These are phyloP conservation scores for Plestiodon gilberti DNA, from an alignment of 2,113 vertebrate species.

Conservation along the genomic window DNA sequence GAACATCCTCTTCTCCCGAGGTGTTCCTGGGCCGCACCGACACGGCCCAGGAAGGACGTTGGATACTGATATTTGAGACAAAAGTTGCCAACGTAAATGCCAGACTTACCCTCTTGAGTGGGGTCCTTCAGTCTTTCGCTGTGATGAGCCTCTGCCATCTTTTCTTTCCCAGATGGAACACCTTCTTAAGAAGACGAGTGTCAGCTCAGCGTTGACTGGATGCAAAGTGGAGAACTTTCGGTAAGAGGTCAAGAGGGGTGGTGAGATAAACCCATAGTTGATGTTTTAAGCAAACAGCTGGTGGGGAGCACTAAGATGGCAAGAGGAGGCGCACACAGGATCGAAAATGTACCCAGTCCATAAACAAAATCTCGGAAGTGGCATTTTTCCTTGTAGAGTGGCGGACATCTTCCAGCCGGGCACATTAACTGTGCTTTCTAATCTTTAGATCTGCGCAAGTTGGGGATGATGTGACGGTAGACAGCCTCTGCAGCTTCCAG, in stretches of 20 bases:
- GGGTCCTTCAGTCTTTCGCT: too few relatives aligned
- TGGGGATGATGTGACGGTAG: not conserved
- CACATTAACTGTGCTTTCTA: too few relatives aligned
- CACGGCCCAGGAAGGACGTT: too few relatives aligned
- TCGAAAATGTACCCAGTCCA: too few relatives aligned
- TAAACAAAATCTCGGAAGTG: not conserved
- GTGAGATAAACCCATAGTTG: accelerated
- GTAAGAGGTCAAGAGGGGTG: not conserved
- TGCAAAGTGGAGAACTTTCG: slow-evolving; percentile 21
- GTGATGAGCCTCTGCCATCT: too few relatives aligned
- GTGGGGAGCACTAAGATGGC: not conserved
- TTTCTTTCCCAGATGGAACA: slow-evolving; percentile 19
- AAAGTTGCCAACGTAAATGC: too few relatives aligned
- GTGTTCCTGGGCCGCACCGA: too few relatives aligned
- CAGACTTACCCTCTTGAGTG: too few relatives aligned
- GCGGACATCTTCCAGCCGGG: not conserved
- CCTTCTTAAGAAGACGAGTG: slow-evolving; percentile 7
- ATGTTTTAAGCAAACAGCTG: too few relatives aligned
- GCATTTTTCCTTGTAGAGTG: not conserved
- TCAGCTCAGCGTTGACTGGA: not conserved
- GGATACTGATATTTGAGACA: too few relatives aligned
- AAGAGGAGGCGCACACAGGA: too few relatives aligned
- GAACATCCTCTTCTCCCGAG: too few relatives aligned
- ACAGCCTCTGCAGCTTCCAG: slow-evolving; percentile 56
- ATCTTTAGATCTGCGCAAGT: not conserved